Base-by-base conservation (phyloP, 2,888 invertebrate species). In the Lycophotia porphyrea region DNA sequence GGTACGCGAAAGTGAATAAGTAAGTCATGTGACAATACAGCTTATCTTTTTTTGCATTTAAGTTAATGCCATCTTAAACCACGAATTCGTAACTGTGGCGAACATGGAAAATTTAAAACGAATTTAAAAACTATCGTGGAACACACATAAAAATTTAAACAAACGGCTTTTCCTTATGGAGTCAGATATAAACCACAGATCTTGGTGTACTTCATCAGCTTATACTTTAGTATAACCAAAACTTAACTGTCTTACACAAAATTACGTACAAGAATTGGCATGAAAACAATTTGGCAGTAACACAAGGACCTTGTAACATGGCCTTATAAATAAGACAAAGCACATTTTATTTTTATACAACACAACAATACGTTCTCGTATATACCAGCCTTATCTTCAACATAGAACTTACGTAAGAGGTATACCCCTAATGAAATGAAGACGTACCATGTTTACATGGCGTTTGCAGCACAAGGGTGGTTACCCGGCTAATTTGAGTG, bases 351-450 rank as follows among this genome's bases (percentile, higher is more conserved):
- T 64, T 78, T 44, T 55, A 31, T 61, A 31, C 0, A 65, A n/a
- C 15, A n/a, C 1, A 31, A 47, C 9, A 34, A 63, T n/a, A n/a
- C 44, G 18, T 49, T 63, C 31, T 39, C n/a, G 1, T 65, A 66
- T 44, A 44, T 18, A 71, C 24, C 39, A 27, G 15, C 55, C 61
- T 47, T 66, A 72, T 63, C 31, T 49, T 55, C 58, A 68, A 68
- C 70, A 55, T 67, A 72, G 86, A 90, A 90, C 90, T 89, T 91
- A 90, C 89, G 89, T 88, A 90, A 92, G 90, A 81, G 82, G 81
- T 82, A 88, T 86, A 86, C 88, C 88, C 90, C 88, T 94, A 93
- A 93, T 93, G 92, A 93, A 93, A 93, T 93, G 92, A 93, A 93
- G 93, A 92, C 89, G 89, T 91, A 88, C 90, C 89, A 88, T 91